These are phyloP conservation scores for Brachyptera putata DNA, from an alignment of 2,888 invertebrate genomes.

Conservation along the genomic window DNA sequence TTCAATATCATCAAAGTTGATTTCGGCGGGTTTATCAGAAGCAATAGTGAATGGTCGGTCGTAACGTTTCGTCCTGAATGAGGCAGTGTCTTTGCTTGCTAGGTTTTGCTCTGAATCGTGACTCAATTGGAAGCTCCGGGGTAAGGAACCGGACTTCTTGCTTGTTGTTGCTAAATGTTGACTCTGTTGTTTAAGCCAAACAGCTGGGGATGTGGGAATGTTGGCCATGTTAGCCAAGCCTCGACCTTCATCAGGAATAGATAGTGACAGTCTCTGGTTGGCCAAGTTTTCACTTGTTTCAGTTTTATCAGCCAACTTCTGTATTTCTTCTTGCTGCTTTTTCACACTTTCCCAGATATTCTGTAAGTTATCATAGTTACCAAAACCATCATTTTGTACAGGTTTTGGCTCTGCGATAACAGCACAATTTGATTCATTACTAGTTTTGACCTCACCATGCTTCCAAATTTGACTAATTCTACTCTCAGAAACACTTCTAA, in stretches of 20 bases:
- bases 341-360: slow-evolving; percentile 41
- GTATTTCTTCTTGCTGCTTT: slow-evolving; percentile 31
- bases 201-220: slow-evolving; percentile 60
- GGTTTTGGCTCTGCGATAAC: slow-evolving; percentile 30
- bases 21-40: slow-evolving; percentile 63
- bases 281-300: slow-evolving; percentile 24
- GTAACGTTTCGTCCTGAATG: slow-evolving; percentile 39
- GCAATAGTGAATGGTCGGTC: slow-evolving; percentile 68
- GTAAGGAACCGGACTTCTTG: slow-evolving; percentile 71
- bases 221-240: slow-evolving; percentile 25
- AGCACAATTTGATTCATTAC: background rate
- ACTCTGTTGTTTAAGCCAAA: slow-evolving; percentile 67
- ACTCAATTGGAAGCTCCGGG: slow-evolving; percentile 69
- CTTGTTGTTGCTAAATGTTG: slow-evolving; percentile 62
- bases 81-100: slow-evolving; percentile 33
- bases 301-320: slow-evolving; percentile 24
- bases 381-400: slow-evolving; percentile 45
- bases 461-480: slow-evolving; percentile 39
- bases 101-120: slow-evolving; percentile 52
- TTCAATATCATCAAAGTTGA: slow-evolving; percentile 63
- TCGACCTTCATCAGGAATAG: background rate
- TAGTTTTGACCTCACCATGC: slow-evolving; percentile 32
- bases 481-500: background rate
- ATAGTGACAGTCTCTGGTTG: too few relatives aligned
- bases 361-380: slow-evolving; percentile 58